Base-by-base conservation (phyloP, 2,113 vertebrate genomes). In the Charadrius vociferus region DNA sequence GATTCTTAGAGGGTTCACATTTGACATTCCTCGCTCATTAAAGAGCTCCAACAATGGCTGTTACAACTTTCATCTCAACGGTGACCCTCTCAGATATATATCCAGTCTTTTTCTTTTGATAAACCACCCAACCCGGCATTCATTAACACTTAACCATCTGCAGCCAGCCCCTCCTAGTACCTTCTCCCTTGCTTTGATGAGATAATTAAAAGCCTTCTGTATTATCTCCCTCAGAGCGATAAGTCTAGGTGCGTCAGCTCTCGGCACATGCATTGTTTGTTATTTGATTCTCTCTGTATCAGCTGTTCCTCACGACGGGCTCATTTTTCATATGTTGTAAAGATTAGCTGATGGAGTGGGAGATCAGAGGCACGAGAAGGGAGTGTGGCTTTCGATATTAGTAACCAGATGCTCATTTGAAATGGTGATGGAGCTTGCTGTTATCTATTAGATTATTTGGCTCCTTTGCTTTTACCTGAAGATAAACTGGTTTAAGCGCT, bases 361-460 rank as follows among this genome's bases (percentile, higher is more conserved):
- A 96, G 96, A 96, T 96, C 92, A 96, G 96, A 95, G 67, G 87
- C 85, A 73, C 26, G 74, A 85, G 87, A 52, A 19, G 2, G 24
- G 66, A 78, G 58, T n/a, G 61, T 72, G 78, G 73, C 78, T 95
- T 90, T 97, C 18, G 0, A 88, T 94, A 96, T 95, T 95, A 66
- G 89, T 87, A 94, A 90, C 91, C 95, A 95, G 94, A 96, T 95
- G 97, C 89, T 95, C 91, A 79, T 97, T 96, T 96, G 94, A 94
- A 96, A 91, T 91, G 86, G 81, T 95, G 96, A 91, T 95, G 71
- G 86, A 63, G 74, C 73, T 95, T 93, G 62, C 78, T 27, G 65
- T 84, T 94, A 97, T 96, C 96, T 89, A 8, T 82, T 96, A 97
- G 95, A 96, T 96, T 95, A 75, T 93, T 96, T 95, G 86, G 63